Conservation (phyloP, 2,888 invertebrate genomes). For the Dusona sp. region DNA sequence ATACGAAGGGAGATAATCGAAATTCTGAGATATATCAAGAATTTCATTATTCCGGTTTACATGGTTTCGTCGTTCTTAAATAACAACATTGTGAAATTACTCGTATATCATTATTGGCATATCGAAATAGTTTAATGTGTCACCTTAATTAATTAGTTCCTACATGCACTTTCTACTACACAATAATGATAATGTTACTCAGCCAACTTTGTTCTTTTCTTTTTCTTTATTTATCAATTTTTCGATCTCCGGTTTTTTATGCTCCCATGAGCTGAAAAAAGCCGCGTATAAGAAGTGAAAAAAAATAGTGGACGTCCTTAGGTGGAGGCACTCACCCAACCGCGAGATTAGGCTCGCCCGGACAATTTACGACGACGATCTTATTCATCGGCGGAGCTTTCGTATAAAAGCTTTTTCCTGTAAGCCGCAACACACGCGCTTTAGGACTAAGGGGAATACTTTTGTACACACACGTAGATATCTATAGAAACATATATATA, state of each 20-base stretch:
- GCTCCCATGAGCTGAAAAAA: background rate
- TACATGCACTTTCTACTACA: too few relatives aligned
- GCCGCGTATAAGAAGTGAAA: constrained; percentile 21
- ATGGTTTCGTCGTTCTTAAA: background rate
- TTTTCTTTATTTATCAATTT: background rate
- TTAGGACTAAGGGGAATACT: constrained; percentile 64
- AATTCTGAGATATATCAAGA: background rate
- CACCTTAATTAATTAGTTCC: too few relatives aligned
- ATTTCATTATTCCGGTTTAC: background rate
- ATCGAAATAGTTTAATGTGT: too few relatives aligned
- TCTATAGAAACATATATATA: constrained; percentile 2
- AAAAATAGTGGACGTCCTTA: constrained; percentile 48
- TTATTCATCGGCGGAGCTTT: constrained; percentile 82
- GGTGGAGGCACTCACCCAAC: constrained; percentile 75
- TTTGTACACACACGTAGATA: constrained; percentile 20
- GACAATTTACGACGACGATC: constrained; percentile 83
- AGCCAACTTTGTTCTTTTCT: background rate
- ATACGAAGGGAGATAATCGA: background rate
- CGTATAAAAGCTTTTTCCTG: constrained; percentile 85
- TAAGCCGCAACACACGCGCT: constrained; percentile 83
- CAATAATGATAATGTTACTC: background rate
- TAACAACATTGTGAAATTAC: background rate
- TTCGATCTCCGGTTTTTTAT: background rate
- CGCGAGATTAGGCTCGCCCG: constrained; percentile 83
- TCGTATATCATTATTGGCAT: too few relatives aligned